These are phyloP conservation scores for Cheilosia grossa DNA, from an alignment of 2,888 invertebrate genomes.

Conservation along the genomic window DNA sequence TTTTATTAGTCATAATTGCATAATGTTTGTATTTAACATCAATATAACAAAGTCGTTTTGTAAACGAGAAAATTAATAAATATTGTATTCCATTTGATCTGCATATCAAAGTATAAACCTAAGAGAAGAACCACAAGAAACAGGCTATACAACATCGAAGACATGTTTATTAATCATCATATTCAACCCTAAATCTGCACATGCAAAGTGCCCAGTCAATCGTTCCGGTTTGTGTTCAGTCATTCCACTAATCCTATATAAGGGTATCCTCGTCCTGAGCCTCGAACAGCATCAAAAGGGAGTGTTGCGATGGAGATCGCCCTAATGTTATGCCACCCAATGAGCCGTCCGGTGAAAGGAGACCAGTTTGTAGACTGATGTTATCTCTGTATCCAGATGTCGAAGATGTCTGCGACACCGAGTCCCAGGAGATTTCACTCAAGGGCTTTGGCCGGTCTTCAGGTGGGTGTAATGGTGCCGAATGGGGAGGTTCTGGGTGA, in stretches of 20 bases:
- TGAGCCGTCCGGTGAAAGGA: conserved; percentile 84
- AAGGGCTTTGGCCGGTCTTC: conserved; percentile 79
- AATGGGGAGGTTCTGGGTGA: conserved; percentile 86
- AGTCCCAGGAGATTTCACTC: conserved; percentile 91
- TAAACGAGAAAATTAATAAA: conserved; percentile 43
- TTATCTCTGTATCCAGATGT: conserved; percentile 93
- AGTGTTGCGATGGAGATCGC: conserved; percentile 90
- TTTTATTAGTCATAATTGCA: background rate
- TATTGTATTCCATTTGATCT: conserved; percentile 7
- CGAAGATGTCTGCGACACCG: conserved; percentile 92
- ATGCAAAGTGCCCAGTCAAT: conserved; percentile 36
- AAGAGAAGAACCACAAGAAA: conserved; percentile 10
- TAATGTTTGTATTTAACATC: conserved; percentile 29
- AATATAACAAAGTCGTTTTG: conserved; percentile 42
- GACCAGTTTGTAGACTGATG: conserved; percentile 84
- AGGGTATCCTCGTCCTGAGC: conserved; percentile 94
- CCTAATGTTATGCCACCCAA: conserved; percentile 87
- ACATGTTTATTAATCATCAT: conserved; percentile 30
- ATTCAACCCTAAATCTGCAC: conserved; percentile 19
- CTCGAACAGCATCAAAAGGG: conserved; percentile 90
- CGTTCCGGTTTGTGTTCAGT: conserved; percentile 44
- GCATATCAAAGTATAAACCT: conserved; percentile 66
- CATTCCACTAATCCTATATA: conserved; percentile 85
- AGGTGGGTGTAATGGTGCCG: conserved; percentile 77
- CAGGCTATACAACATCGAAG: conserved; percentile 57